A percentile compares a stretch with the other conserved stretches of the same genome.
Evolutionary conservation across 2,888 invertebrate genomes (phyloP).

Genomic region (Capitulum mitella): DNA sequence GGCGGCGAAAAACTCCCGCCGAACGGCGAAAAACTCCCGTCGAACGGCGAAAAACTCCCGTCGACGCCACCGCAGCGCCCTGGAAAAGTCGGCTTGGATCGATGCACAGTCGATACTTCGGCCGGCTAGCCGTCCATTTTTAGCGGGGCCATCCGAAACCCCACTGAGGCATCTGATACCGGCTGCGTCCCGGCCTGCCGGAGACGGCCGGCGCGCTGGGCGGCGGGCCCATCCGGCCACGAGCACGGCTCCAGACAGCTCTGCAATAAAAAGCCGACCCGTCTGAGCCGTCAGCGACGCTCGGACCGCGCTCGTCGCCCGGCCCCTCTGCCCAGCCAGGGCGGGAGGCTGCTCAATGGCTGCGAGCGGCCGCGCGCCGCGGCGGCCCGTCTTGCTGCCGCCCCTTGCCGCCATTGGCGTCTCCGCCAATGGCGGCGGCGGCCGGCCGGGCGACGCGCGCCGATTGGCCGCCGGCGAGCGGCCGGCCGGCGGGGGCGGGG

Average conservation of each 20-base stretch:
- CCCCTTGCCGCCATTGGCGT: not conserved
- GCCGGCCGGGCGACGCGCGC: not conserved
- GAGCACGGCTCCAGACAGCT: too few species aligned
- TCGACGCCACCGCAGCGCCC: not conserved
- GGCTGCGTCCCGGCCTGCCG: too few species aligned
- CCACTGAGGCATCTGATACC: too few species aligned
- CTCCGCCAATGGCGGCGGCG: not conserved
- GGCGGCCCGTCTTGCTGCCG: not conserved
- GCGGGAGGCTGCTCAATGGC: not conserved
- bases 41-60: not conserved
- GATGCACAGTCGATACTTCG: not conserved
- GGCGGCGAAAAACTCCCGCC: too few species aligned
- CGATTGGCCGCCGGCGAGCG: slow-evolving; percentile 28
- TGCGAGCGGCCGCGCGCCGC: not conserved
- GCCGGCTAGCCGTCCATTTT: not conserved
- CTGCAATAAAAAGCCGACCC: not conserved
- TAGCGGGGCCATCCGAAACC: not conserved
- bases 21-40: not conserved
- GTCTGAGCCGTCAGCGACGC: not conserved
- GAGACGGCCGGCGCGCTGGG: too few species aligned
- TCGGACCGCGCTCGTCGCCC: too few species aligned
- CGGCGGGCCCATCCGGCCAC: too few species aligned
- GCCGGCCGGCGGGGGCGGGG: slow-evolving; percentile 41
- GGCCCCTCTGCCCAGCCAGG: too few species aligned
- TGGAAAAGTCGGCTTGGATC: not conserved